These are phyloP conservation scores for Pediacus dermestoides DNA, from an alignment of 2,888 invertebrate species.

Conservation along the genomic window DNA sequence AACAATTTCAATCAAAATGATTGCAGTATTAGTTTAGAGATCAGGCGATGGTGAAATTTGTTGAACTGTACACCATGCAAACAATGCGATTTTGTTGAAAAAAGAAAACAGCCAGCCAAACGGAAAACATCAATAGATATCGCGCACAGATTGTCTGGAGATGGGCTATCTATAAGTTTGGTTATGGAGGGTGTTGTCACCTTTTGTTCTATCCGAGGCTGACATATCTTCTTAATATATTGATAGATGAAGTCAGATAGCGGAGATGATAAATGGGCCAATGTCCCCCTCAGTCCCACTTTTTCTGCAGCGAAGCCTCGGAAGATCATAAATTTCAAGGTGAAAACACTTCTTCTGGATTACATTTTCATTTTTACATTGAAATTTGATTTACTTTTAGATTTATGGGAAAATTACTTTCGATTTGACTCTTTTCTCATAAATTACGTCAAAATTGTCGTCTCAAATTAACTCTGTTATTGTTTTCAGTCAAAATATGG, in stretches of 20 bases:
- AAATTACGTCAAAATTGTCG: slow-evolving; percentile 28
- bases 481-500: too few species aligned
- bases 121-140: too few species aligned
- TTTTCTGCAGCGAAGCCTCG: too few species aligned
- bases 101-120: too few species aligned
- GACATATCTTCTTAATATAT: slow-evolving; percentile 36
- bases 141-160: too few species aligned
- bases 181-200: slow-evolving; percentile 20
- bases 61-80: too few species aligned
- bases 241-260: slow-evolving; percentile 37
- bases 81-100: too few species aligned
- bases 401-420: slow-evolving; percentile 26
- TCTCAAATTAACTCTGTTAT: too few species aligned
- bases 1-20: slow-evolving; percentile 47
- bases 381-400: slow-evolving; percentile 35
- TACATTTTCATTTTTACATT: slow-evolving; percentile 37
- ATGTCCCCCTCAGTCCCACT: slow-evolving; percentile 31
- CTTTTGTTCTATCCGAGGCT: slow-evolving; percentile 29
- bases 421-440: slow-evolving; percentile 26
- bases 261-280: slow-evolving; percentile 34
- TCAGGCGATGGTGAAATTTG: too few species aligned
- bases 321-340: slow-evolving; percentile 36
- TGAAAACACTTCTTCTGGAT: slow-evolving; percentile 34
- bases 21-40: slow-evolving; percentile 39
- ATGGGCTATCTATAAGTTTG: too few species aligned